phyloP scores from a whole-genome alignment of 2,888 invertebrate species.

The Leptarthrus brevirostris region DNA sequence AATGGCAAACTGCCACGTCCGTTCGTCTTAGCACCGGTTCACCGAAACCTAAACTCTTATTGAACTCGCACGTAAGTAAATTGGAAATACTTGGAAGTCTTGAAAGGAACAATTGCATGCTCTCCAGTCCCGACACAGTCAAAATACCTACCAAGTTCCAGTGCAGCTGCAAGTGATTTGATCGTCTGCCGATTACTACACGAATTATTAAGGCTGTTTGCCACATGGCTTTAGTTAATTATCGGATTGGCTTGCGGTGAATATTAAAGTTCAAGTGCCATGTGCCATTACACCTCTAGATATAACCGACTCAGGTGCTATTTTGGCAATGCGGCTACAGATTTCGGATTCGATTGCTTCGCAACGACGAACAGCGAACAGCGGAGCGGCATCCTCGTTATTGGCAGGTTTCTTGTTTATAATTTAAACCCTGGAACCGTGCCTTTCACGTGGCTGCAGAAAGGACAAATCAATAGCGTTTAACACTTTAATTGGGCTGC shows the following conservation, averaged over 20 bases:
- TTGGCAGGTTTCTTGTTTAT: neutral
- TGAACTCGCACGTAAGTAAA: neutral
- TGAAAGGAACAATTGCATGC: slow-evolving; percentile 15
- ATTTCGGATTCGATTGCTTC: neutral
- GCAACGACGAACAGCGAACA: too few relatives aligned
- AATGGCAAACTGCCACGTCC: neutral
- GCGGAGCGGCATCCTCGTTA: too few relatives aligned
- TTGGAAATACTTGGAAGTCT: slow-evolving; percentile 15
- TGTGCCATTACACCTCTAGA: neutral
- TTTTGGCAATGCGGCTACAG: neutral
- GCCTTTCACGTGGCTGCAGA: too few relatives aligned
- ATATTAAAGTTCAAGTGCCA: slow-evolving; percentile 8
- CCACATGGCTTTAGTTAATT: slow-evolving; percentile 21
- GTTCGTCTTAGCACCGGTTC: neutral
- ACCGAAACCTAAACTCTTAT: neutral
- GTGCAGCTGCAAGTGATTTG: slow-evolving; percentile 12
- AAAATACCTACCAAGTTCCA: too few relatives aligned
- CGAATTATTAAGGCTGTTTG: slow-evolving; percentile 3
- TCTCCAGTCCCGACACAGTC: neutral
- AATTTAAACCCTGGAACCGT: neutral
- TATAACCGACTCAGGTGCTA: neutral
- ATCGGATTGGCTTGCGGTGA: slow-evolving; percentile 33
- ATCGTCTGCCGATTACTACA: slow-evolving; percentile 11
- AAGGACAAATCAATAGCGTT: too few relatives aligned
- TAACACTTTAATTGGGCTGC: too few relatives aligned